A percentile compares a stretch with the other conserved stretches of the same genome.
These are phyloP conservation scores for Drosophila nr. fundita DNA, from an alignment of 2,888 invertebrate species.

Conservation along the genomic window DNA sequence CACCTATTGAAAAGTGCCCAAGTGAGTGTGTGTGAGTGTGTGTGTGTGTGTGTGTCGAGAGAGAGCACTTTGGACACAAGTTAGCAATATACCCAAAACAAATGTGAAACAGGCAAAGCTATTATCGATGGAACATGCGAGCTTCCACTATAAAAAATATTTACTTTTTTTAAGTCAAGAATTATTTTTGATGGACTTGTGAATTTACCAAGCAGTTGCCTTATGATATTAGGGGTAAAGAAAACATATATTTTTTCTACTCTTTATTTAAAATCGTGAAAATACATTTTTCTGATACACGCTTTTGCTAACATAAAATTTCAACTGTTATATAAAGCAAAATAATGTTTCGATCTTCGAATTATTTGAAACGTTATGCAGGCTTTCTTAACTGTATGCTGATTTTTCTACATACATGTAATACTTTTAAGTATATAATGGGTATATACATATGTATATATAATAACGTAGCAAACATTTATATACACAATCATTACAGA, in stretches of 20 bases:
- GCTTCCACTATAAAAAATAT: not conserved
- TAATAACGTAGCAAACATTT: too few species aligned
- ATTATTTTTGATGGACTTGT: not conserved
- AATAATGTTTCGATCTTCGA: not conserved
- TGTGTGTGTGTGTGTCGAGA: not conserved
- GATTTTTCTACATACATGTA: fast-evolving
- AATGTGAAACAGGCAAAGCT: not conserved
- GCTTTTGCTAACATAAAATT: too few species aligned
- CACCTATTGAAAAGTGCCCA: not conserved
- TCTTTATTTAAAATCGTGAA: not conserved
- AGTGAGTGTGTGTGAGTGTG: not conserved
- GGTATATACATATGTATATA: too few species aligned
- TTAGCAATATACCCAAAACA: not conserved
- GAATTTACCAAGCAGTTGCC: not conserved
- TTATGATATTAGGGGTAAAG: not conserved
- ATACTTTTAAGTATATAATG: too few species aligned
- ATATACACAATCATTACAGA: too few species aligned
- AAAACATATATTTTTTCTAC: fast-evolving
- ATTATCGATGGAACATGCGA: not conserved
- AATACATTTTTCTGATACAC: not conserved
- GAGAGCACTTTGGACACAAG: not conserved
- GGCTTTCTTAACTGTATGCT: not conserved
- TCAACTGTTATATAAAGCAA: not conserved
- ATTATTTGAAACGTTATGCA: not conserved
- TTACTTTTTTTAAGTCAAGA: not conserved